Evolutionary conservation across 2,113 vertebrate species (phyloP), one percentile per base, ranked within the genome.

Genomic region (Bothrops jararaca): DNA sequence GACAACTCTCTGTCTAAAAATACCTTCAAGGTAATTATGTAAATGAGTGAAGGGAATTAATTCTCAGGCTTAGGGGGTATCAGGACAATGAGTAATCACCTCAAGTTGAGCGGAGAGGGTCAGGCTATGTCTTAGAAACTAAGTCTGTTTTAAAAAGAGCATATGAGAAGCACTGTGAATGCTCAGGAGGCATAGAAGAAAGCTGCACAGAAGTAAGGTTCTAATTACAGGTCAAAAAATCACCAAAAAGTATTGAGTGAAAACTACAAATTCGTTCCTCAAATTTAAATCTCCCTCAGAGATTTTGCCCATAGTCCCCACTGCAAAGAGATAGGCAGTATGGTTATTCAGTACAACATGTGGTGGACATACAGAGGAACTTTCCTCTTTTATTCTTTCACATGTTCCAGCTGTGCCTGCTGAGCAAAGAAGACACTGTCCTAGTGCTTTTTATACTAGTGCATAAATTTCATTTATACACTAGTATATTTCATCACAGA

Each of bases 11-110:
- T 74, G 64, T 96, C 96, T 97, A 95, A 96, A 96, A 97, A 96
- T 95, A 96, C 93, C 94, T 95, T 96, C 95, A 94, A 96, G 94
- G 95, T 96, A 96, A 96, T 91, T 93, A 90, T 94, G 94, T 93
- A 96, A 96, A 95, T 95, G 92, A 97, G 96, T 90, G 94, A 93
- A 96, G 95, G 95, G 95, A 96, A 96, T 96, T 96, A 92, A 92
- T 95, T 96, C 58, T 90, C 53, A 90, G 90, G 93, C 95, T 96
- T 94, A 93, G 94, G 95, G 93, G 90, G 92, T 94, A 92, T 88
- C 56, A 94, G 94, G 91, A 95, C 95, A 95, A 89, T 45, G 64
- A 96, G 20, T 54, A 86, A 89, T 89, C 26, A 39, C 91, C 90
- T 95, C 64, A 92, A 95, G 87, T 92, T 91, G 88, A 95, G 69